These are phyloP conservation scores for Mythimna loreyi DNA, from an alignment of 2,888 invertebrate genomes.

Conservation along the genomic window DNA sequence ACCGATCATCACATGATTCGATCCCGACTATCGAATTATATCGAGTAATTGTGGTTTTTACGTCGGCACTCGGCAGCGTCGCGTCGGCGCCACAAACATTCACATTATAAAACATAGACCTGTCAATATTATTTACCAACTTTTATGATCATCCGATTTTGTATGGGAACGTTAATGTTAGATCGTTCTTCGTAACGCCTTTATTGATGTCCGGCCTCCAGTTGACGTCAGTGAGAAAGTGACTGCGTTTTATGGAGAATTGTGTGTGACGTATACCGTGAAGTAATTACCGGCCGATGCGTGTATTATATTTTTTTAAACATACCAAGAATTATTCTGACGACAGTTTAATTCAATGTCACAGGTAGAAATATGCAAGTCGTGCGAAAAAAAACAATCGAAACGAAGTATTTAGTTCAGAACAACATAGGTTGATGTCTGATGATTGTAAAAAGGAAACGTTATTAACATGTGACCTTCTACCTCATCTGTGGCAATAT, in stretches of 20 bases:
- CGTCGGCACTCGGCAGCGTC: conserved; percentile 57
- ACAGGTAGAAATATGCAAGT: background rate
- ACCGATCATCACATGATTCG: conserved; percentile 48
- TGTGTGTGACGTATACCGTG: conserved; percentile 52
- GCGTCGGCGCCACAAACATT: conserved; percentile 67
- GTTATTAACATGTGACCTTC: conserved; percentile 57
- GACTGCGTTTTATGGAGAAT: conserved; percentile 48
- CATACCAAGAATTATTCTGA: conserved; percentile 53
- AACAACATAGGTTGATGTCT: conserved; percentile 13
- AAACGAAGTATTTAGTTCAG: background rate
- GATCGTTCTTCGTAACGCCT: conserved; percentile 61
- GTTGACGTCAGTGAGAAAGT: conserved; percentile 66
- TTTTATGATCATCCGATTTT: conserved; percentile 66
- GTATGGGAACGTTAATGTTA: conserved; percentile 66
- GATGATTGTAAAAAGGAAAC: conserved; percentile 47
- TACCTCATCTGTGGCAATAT: conserved; percentile 65
- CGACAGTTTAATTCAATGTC: conserved; percentile 44
- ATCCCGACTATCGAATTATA: conserved; percentile 60
- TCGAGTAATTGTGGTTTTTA: conserved; percentile 69
- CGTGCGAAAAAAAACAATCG: conserved; percentile 6
- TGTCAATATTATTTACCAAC: conserved; percentile 64
- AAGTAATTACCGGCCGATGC: conserved; percentile 50
- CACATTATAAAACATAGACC: conserved; percentile 63
- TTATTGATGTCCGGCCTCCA: conserved; percentile 60
- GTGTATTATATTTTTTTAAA: conserved; percentile 31